Conservation (phyloP, 1,140 invertebrate species). For the Batillaria attramentaria region DNA sequence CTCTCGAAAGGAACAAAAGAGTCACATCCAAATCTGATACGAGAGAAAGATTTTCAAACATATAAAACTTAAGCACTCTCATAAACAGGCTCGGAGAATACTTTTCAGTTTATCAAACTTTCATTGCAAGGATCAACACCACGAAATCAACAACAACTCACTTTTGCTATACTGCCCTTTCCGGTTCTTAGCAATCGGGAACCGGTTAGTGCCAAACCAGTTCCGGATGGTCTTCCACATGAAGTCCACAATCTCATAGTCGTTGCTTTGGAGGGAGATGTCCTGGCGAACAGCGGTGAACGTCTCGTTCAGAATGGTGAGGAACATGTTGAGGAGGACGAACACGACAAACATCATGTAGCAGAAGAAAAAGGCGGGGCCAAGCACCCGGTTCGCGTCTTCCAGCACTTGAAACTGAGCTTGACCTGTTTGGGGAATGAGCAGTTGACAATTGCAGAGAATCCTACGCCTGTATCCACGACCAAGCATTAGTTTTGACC, state of each 20-base stretch:
- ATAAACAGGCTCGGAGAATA: too few species aligned
- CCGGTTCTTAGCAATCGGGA: slow-evolving; percentile 38
- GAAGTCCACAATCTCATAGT: slow-evolving; percentile 78
- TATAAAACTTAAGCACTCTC: too few species aligned
- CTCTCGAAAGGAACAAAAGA: too few species aligned
- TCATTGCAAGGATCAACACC: neutral
- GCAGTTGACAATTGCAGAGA: too few species aligned
- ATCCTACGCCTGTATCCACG: too few species aligned
- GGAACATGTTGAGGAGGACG: slow-evolving; percentile 75
- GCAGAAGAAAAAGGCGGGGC: slow-evolving; percentile 73
- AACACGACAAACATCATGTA: slow-evolving; percentile 74
- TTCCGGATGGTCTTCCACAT: slow-evolving; percentile 69
- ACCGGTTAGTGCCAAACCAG: slow-evolving; percentile 45
- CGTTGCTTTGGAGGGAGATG: slow-evolving; percentile 76
- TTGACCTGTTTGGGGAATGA: slow-evolving; percentile 15
- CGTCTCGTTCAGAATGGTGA: slow-evolving; percentile 75
- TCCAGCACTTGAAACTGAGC: slow-evolving; percentile 42
- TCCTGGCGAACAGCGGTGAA: slow-evolving; percentile 73
- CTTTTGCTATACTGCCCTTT: slow-evolving; percentile 45
- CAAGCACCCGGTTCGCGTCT: slow-evolving; percentile 48
- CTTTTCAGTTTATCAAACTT: too few species aligned
- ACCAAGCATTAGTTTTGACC: too few species aligned
- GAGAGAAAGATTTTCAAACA: too few species aligned
- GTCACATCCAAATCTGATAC: too few species aligned
- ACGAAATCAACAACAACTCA: slow-evolving; percentile 26